phyloP scores from a whole-genome alignment of 2,888 invertebrate genomes.

The Pyrochroa serraticornis region DNA sequence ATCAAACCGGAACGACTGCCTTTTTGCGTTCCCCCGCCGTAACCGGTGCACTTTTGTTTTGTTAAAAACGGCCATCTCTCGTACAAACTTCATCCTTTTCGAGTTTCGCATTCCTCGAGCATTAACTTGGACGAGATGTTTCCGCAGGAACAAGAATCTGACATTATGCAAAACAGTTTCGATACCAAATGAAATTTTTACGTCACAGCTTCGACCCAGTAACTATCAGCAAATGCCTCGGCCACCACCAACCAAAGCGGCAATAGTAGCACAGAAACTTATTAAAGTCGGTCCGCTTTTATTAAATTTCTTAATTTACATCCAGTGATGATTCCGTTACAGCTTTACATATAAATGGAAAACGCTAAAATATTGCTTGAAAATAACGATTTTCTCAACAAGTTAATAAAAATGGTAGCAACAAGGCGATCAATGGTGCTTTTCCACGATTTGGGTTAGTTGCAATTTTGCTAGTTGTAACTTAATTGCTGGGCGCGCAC shows the following conservation, averaged over 20 bases:
- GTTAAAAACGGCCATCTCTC: conserved; percentile 11
- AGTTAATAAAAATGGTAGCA: not conserved
- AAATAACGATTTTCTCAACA: conserved; percentile 9
- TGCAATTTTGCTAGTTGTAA: no score
- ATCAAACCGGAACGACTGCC: conserved; percentile 5
- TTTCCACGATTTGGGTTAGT: no score
- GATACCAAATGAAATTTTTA: conserved; percentile 7
- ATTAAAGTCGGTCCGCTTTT: conserved; percentile 24
- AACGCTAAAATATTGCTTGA: conserved; percentile 1
- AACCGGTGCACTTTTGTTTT: conserved; percentile 3
- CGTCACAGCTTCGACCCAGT: conserved; percentile 21
- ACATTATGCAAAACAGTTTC: conserved; percentile 16
- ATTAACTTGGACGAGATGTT: conserved; percentile 16
- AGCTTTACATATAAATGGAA: conserved; percentile 27
- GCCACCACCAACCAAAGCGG: conserved; percentile 18
- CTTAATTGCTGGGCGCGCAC: no score
- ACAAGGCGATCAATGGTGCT: conserved; percentile 1
- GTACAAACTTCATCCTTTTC: conserved; percentile 6
- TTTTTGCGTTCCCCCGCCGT: not conserved
- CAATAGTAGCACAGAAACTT: conserved; percentile 21
- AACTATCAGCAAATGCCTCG: conserved; percentile 7
- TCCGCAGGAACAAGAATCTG: conserved; percentile 11
- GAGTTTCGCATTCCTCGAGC: conserved; percentile 18
- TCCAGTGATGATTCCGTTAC: conserved; percentile 15
- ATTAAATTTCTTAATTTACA: conserved; percentile 29